These are phyloP conservation scores for Deroplatys truncata DNA, from an alignment of 2,888 invertebrate genomes.

Conservation along the genomic window DNA sequence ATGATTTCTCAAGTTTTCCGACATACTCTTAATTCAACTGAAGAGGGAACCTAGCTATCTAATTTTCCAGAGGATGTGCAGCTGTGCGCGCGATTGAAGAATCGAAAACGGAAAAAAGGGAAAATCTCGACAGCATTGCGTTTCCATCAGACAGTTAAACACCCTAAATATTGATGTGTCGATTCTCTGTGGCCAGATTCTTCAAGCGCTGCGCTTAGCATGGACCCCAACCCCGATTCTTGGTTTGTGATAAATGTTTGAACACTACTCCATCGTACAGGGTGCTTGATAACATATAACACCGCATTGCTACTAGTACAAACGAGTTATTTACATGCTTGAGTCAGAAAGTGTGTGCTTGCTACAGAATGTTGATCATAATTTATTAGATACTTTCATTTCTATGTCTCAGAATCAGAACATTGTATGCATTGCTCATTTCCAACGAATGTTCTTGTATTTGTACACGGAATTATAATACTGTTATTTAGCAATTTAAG, in stretches of 20 bases:
- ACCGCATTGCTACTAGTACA: too few species aligned
- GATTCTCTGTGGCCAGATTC: neutral
- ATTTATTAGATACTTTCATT: too few species aligned
- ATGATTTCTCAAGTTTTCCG: neutral
- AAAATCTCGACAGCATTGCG: neutral
- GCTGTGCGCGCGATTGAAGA: neutral
- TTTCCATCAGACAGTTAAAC: slow-evolving; percentile 6
- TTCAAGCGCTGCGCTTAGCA: neutral
- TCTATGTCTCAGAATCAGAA: too few species aligned
- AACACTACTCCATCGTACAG: neutral
- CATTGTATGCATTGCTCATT: too few species aligned
- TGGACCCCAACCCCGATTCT: neutral
- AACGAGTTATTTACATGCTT: too few species aligned
- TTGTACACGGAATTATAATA: too few species aligned
- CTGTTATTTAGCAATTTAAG: too few species aligned
- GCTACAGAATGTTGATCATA: too few species aligned
- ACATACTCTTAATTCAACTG: neutral
- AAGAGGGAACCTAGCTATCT: neutral
- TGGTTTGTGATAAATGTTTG: neutral
- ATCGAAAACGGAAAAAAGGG: neutral
- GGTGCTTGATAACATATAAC: neutral
- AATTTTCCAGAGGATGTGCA: neutral
- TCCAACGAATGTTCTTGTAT: too few species aligned
- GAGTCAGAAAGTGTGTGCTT: too few species aligned
- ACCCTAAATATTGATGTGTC: slow-evolving; percentile 21